Base-by-base conservation (phyloP, 2,797 vertebrate species). In the Rhincodon typus region DNA sequence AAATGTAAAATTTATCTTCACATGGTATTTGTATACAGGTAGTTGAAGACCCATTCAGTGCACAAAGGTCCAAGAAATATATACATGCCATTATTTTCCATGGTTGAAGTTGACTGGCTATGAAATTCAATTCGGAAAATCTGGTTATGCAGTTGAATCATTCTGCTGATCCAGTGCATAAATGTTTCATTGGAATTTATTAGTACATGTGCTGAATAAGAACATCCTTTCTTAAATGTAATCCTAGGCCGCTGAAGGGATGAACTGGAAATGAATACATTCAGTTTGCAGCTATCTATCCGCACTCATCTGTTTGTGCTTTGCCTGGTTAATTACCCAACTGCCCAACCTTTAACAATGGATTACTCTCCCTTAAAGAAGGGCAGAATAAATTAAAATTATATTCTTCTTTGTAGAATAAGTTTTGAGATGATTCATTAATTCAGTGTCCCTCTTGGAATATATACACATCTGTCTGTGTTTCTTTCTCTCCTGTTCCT, bases 101-200 rank as follows among this genome's bases (percentile, higher is more conserved):
- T 67, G 25, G 1, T 69, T 93, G 34, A 84, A 84, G 82, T 84
- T 84, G 42, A 84, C 38, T 84, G 19, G 21, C 42, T 46, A 21
- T 42, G 42, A 93, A 93, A 93, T 69, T 69, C 66, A 93, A 69
- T 69, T 93, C 90, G 8, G 21, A 93, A 38, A 42, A 69, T 69
- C n/a, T 93, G n/a, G n/a, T 93, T 93, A 17, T 42, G n/a, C 82
- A 91, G 90, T 69, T 69, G 62, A 93, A 69, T 93, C 19, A 5
- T 93, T 93, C 66, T 42, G 90, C 66, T 69, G 90, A 42, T 42
- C 66, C n/a, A 69, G 53, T 42, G 66, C n/a, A 93, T 93, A 93
- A 93, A 66, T 91, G 1, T 93, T 67, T 27, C 8, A 93, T 93
- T 69, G 90, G 90, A 93, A 93, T 93, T 38, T 93, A 93, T 93